Base-by-base conservation (phyloP, 2,888 invertebrate species). In the Cerceris ruficornis region DNA sequence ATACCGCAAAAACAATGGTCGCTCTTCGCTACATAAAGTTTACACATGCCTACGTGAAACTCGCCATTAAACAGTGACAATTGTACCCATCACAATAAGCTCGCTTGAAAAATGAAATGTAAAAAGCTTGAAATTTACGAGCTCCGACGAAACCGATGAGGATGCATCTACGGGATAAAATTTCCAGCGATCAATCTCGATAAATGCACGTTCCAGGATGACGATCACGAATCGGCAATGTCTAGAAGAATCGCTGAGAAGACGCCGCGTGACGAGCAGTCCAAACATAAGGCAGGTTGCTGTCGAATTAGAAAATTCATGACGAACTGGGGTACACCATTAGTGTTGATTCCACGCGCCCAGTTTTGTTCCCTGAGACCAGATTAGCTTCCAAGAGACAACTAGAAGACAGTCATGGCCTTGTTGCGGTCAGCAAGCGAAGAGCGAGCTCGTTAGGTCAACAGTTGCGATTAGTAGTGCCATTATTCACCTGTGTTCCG, bases 401-500 rank as follows among this genome's bases (percentile, higher is more conserved):
- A 70, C 70, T 86, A 86, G 80, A 81, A 83, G 77, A 87, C 73
- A 81, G 77, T 87, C 76, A 81, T 64, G 77, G 80, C 69, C 79
- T 81, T 80, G 85, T 80, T 83, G 79, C 71, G 72, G 80, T 83
- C 83, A 87, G 79, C 79, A 89, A 88, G 86, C 88, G 83, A 82
- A 87, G 88, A 87, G 88, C 85, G 81, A 89, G 80, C 80, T 88
- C 85, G 77, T 87, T 88, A 83, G 84, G 87, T 91, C 90, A 92
- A 90, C 88, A 90, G 87, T 89, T 87, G 83, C 87, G 90, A 88
- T 91, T 90, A 82, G 88, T 84, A 86, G 88, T 89, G 86, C 91
- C 92, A 87, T 92, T 92, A 92, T 91, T 92, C 91, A 92, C 92
- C 92, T 92, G 92, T 85, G 90, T 91, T 59, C 88, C 88, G 64